phyloP scores from a whole-genome alignment of 2,888 invertebrate species.

The Agonum fuliginosum region DNA sequence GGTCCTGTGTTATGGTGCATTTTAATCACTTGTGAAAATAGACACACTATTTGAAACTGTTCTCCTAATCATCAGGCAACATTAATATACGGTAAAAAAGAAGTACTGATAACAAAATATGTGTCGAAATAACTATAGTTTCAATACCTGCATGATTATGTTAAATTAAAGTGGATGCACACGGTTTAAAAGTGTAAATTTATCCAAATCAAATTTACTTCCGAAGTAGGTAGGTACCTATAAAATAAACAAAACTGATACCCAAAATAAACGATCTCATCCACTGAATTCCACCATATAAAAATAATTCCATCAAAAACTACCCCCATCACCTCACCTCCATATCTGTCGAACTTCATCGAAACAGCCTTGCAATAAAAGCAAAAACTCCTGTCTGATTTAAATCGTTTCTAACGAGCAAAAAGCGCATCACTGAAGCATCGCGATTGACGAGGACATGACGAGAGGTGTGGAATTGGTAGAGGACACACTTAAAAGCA shows the following conservation, averaged over 20 bases:
- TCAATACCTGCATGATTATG: too few species aligned
- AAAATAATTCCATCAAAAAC: slow-evolving; percentile 12
- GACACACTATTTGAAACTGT: too few species aligned
- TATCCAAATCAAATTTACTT: too few species aligned
- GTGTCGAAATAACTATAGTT: too few species aligned
- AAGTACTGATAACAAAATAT: too few species aligned
- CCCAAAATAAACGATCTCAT: neutral
- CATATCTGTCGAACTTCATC: too few species aligned
- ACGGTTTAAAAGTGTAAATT: too few species aligned
- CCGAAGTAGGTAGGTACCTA: neutral
- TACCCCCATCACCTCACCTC: neutral
- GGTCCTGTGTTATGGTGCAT: too few species aligned
- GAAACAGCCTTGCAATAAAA: slow-evolving; percentile 11
- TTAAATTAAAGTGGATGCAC: too few species aligned
- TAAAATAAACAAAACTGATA: neutral
- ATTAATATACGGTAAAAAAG: too few species aligned
- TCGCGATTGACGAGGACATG: neutral
- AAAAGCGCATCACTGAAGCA: slow-evolving; percentile 33
- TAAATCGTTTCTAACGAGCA: slow-evolving; percentile 39
- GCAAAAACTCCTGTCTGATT: slow-evolving; percentile 31
- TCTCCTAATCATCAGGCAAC: too few species aligned
- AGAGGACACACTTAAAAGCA: slow-evolving; percentile 39
- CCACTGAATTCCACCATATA: slow-evolving; percentile 2
- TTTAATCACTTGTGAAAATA: too few species aligned
- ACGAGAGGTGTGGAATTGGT: neutral